These are phyloP conservation scores for Sus cebifrons DNA, from an alignment of 2,797 vertebrate species.

Conservation along the genomic window DNA sequence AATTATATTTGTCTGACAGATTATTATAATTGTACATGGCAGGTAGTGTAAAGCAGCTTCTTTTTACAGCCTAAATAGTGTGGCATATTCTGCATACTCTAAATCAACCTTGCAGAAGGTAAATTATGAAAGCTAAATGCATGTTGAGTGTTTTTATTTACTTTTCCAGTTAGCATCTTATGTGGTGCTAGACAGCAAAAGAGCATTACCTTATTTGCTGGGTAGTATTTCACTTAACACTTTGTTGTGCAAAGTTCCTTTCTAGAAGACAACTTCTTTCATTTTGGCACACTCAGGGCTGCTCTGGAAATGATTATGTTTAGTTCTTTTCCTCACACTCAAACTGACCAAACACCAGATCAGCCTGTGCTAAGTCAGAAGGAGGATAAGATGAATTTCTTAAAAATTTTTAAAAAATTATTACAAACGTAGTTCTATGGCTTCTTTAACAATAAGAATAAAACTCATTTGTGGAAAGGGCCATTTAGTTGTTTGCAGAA, in stretches of 20 bases:
- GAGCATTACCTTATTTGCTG: constrained; percentile 83
- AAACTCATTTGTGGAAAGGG: constrained; percentile 24
- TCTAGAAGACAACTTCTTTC: constrained; percentile 76
- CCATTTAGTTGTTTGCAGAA: not conserved
- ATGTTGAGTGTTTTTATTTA: constrained; percentile 85
- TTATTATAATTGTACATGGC: constrained; percentile 91
- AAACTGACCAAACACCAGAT: constrained; percentile 33
- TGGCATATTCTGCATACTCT: constrained; percentile 81
- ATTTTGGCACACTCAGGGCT: constrained; percentile 63
- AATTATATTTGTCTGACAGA: constrained; percentile 92
- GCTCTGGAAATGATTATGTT: constrained; percentile 29
- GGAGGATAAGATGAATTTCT: constrained; percentile 28
- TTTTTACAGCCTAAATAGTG: constrained; percentile 88
- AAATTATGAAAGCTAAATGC: constrained; percentile 84
- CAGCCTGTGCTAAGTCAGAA: constrained; percentile 24
- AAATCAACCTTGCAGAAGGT: constrained; percentile 81
- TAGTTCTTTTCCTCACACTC: not conserved
- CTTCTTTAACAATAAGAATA: constrained; percentile 49
- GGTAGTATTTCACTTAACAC: constrained; percentile 80
- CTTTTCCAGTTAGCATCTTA: constrained; percentile 84
- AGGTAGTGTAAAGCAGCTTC: constrained; percentile 87
- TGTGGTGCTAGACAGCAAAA: constrained; percentile 81
- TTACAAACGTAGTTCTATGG: not conserved
- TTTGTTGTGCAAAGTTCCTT: constrained; percentile 76
- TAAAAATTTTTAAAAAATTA: not conserved